A percentile compares a stretch with the other conserved stretches of the same genome.
phyloP scores from a whole-genome alignment of 1,140 invertebrate genomes.

The Leptinotarsa undecemlineata region DNA sequence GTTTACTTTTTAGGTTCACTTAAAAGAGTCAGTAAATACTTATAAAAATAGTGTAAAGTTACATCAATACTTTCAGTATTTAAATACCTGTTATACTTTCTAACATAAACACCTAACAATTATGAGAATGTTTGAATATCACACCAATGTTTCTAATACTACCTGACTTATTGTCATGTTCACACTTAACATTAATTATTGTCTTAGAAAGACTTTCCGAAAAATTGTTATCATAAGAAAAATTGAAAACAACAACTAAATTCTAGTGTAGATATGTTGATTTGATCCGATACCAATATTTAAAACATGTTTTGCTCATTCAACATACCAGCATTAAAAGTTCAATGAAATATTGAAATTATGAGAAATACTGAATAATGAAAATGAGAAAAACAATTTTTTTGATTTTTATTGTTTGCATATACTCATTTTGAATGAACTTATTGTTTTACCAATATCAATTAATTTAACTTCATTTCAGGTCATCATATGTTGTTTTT shows the following conservation, averaged over 20 bases:
- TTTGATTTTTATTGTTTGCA: too few species aligned
- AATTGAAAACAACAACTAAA: not conserved
- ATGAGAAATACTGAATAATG: too few species aligned
- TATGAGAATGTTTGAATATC: conserved; percentile 8
- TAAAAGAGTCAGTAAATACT: not conserved
- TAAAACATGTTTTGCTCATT: too few species aligned
- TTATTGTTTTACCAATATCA: too few species aligned
- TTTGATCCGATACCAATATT: too few species aligned
- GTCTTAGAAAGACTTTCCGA: not conserved
- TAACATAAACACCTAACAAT: conserved; percentile 1
- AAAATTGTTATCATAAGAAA: not conserved
- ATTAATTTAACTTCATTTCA: too few species aligned
- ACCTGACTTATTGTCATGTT: not conserved
- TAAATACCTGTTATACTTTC: not conserved
- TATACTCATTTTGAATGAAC: too few species aligned
- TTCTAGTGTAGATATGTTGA: too few species aligned
- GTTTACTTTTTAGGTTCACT: not conserved
- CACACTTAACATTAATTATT: not conserved
- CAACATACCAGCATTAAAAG: too few species aligned
- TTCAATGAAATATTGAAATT: too few species aligned
- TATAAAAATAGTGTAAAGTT: not conserved
- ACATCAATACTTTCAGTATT: not conserved
- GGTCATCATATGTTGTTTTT: too few species aligned
- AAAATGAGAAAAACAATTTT: too few species aligned
- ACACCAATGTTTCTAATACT: not conserved